These are phyloP conservation scores for Hiodon tergisus DNA, from an alignment of 2,113 vertebrate species.

Conservation along the genomic window DNA sequence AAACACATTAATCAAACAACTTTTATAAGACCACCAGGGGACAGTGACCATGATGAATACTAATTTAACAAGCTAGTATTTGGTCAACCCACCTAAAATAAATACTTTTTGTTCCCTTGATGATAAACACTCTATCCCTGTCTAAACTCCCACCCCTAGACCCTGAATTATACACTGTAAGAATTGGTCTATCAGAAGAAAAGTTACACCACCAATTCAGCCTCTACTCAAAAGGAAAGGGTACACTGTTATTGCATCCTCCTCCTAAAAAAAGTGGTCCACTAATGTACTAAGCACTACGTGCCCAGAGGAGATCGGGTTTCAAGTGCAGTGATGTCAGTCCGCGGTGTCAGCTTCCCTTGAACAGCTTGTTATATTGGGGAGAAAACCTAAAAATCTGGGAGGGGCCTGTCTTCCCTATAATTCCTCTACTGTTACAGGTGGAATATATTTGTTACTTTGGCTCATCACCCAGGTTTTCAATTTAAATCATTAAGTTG, in stretches of 20 bases:
- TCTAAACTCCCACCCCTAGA: conserved; percentile 12
- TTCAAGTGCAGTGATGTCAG: conserved; percentile 22
- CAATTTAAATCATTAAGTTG: not conserved
- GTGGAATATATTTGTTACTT: not conserved
- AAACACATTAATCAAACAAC: too few species aligned
- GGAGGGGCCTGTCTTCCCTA: not conserved
- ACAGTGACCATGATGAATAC: not conserved
- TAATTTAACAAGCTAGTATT: conserved; percentile 14
- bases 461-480: not conserved
- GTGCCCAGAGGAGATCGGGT: conserved; percentile 15
- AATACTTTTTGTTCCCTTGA: conserved; percentile 9
- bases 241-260: not conserved
- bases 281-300: conserved; percentile 14
- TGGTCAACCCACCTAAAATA: conserved; percentile 9
- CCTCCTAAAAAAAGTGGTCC: not conserved
- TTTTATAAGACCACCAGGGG: not conserved
- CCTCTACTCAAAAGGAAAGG: conserved; percentile 9
- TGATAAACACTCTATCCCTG: not conserved
- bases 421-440: not conserved
- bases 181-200: conserved; percentile 11
- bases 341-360: conserved; percentile 20
- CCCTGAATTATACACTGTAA: conserved; percentile 16
- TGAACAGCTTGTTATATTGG: conserved; percentile 15
- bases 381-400: not conserved
- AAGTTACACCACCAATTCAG: not conserved